phyloP scores from a whole-genome alignment of 2,113 vertebrate species.

The Myiozetetes cayanensis region DNA sequence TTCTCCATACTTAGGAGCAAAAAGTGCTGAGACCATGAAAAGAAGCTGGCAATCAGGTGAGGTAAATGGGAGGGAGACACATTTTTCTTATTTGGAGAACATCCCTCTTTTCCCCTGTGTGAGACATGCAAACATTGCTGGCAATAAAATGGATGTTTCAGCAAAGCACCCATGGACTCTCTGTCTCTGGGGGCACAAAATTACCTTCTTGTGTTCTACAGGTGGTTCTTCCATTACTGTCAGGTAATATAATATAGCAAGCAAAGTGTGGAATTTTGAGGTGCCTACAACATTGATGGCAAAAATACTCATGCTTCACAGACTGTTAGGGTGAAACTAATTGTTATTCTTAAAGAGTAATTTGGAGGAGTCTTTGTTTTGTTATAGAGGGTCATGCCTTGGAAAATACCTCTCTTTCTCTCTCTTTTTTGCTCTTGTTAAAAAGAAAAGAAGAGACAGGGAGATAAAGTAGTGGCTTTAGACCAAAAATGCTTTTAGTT shows the following conservation, averaged over 20 bases:
- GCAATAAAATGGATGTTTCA: neutral
- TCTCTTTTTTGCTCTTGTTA: neutral
- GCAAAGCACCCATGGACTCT: neutral
- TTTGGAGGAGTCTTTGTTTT: neutral
- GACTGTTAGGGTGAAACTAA: neutral
- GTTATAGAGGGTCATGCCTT: neutral
- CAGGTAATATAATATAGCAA: neutral
- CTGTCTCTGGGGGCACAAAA: neutral
- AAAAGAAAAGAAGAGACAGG: neutral
- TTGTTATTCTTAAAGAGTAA: neutral
- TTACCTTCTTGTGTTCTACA: neutral
- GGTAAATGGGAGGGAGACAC: neutral
- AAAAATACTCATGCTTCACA: neutral
- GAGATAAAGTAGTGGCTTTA: neutral
- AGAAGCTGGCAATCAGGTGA: neutral
- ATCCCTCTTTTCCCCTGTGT: neutral
- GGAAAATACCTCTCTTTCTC: neutral
- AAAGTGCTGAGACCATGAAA: conserved; percentile 35
- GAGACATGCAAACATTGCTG: neutral
- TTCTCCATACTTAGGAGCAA: conserved; percentile 3
- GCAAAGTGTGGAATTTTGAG: neutral
- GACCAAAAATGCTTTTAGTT: conserved; percentile 3
- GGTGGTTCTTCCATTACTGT: neutral
- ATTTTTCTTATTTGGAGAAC: conserved; percentile 2
- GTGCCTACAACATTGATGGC: neutral